phyloP scores from a whole-genome alignment of 2,888 invertebrate genomes.

The Meiosimyza platycephala region DNA sequence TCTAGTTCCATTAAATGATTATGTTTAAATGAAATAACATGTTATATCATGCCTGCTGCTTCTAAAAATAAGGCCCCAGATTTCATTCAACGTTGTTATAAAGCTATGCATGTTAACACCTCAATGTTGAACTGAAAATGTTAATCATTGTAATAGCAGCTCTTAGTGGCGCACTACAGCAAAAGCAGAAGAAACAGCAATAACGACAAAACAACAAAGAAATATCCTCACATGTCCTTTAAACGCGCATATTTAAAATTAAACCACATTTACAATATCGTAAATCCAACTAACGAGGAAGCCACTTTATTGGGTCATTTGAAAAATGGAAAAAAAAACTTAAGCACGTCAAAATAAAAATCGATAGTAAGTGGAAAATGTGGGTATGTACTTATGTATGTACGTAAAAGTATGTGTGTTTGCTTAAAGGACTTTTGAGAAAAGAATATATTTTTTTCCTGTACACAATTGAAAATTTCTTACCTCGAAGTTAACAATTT shows the following conservation, averaged over 20 bases:
- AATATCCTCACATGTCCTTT: conserved; percentile 38
- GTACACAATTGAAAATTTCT: conserved; percentile 55
- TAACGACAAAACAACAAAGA: conserved; percentile 16
- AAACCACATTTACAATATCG: conserved; percentile 15
- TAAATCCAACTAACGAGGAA: conserved; percentile 33
- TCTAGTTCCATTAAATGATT: too few species aligned
- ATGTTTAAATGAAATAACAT: too few species aligned
- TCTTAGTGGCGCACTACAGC: background rate
- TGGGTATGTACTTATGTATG: background rate
- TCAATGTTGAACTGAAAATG: background rate
- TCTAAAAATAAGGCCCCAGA: too few species aligned
- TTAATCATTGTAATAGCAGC: conserved; percentile 11
- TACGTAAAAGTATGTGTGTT: background rate
- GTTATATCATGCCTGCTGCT: too few species aligned
- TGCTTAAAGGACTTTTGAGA: background rate
- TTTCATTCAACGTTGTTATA: too few species aligned
- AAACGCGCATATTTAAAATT: conserved; percentile 38
- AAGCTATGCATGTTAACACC: background rate
- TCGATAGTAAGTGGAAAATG: conserved; percentile 52
- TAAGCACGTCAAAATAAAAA: conserved; percentile 49
- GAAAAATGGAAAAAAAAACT: conserved; percentile 12
- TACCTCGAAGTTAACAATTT: conserved; percentile 86
- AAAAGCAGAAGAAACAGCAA: conserved; percentile 4
- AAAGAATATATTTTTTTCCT: background rate
- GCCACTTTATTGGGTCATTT: conserved; percentile 47